These are phyloP conservation scores for Tetramorium parvispinum DNA, from an alignment of 1,140 invertebrate species.

Conservation along the genomic window DNA sequence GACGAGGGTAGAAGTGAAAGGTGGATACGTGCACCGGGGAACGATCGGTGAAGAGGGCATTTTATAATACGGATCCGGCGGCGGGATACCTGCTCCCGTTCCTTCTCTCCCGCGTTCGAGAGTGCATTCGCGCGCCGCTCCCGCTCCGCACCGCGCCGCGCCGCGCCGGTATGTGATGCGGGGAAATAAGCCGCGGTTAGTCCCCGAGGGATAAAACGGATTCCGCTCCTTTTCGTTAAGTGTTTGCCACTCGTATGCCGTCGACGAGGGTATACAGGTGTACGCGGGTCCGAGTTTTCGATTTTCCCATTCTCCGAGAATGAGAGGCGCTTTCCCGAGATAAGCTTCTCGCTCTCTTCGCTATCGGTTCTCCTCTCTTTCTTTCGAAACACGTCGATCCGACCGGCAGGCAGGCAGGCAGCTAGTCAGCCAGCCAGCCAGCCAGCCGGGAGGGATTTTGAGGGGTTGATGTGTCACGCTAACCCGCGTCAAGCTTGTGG, in stretches of 20 bases:
- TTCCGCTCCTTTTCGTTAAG: constrained; percentile 65
- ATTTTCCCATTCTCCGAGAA: constrained; percentile 25
- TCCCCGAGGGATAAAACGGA: constrained; percentile 72
- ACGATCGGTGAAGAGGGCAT: constrained; percentile 3
- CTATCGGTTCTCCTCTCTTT: constrained; percentile 29
- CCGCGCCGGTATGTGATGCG: neutral
- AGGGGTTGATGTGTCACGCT: constrained; percentile 72
- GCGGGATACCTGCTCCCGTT: constrained; percentile 35
- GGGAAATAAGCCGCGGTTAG: constrained; percentile 45
- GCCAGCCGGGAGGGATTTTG: constrained; percentile 47
- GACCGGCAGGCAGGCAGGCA: neutral
- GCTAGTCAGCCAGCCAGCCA: neutral
- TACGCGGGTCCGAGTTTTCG: constrained; percentile 29
- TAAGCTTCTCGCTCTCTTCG: constrained; percentile 47
- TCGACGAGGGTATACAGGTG: constrained; percentile 68
- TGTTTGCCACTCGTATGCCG: constrained; percentile 76
- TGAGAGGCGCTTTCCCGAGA: constrained; percentile 42
- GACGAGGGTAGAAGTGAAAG: constrained; percentile 38
- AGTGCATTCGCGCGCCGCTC: constrained; percentile 7
- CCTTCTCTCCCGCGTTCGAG: neutral
- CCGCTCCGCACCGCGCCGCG: neutral
- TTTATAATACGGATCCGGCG: constrained; percentile 41
- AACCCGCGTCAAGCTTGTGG: constrained; percentile 62
- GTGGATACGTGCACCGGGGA: neutral
- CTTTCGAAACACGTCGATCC: constrained; percentile 16